Evolutionary conservation across 2,888 invertebrate species (phyloP).

Genomic region (Trichogramma evanescens): DNA sequence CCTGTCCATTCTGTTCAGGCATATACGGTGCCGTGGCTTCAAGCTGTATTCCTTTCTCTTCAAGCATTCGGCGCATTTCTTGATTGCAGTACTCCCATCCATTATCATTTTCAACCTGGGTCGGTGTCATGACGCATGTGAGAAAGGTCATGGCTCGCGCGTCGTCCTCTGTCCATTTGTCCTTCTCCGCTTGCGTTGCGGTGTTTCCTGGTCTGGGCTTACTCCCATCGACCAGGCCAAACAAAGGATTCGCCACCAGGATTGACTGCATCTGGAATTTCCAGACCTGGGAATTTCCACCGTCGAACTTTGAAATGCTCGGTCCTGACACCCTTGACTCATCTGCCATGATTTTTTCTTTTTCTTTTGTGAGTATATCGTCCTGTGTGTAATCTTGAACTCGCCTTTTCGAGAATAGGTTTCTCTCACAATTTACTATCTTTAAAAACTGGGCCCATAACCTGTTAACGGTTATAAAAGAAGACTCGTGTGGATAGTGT

Average conservation of each 20-base stretch:
- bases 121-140: constrained; percentile 10
- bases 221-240: constrained; percentile 17
- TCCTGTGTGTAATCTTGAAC: too few species aligned
- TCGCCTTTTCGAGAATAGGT: too few species aligned
- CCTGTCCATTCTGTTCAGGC: constrained; percentile 33
- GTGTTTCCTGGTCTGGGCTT: constrained; percentile 6
- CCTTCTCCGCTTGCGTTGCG: constrained; percentile 1
- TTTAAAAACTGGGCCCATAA: too few species aligned
- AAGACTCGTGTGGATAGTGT: too few species aligned
- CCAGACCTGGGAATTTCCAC: constrained; percentile 27
- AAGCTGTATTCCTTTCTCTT: constrained; percentile 25
- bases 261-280: constrained; percentile 26
- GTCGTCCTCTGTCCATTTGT: constrained; percentile 21
- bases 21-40: constrained; percentile 28
- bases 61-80: constrained; percentile 5
- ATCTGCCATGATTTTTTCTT: too few species aligned
- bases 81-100: constrained; percentile 14
- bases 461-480: too few species aligned
- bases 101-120: constrained; percentile 20
- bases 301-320: constrained; percentile 25
- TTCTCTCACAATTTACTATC: too few species aligned
- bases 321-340: too few species aligned
- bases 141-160: constrained; percentile 19
- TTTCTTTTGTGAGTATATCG: too few species aligned
- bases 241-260: constrained; percentile 19